phyloP scores from a whole-genome alignment of 2,888 invertebrate species.

The Polyommatus iphigenia region DNA sequence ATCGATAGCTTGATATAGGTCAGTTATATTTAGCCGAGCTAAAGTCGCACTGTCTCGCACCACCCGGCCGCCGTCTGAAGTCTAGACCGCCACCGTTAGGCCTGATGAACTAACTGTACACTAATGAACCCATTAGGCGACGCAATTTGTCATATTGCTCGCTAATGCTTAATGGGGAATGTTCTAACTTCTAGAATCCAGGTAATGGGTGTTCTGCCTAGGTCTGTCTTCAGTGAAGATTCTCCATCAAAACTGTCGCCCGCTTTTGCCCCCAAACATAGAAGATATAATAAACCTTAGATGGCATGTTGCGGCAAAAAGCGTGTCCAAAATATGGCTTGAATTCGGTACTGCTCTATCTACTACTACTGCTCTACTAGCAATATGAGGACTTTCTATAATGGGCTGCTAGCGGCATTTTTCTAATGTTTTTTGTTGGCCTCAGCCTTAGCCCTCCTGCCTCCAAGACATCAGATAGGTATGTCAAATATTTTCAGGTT shows the following conservation, averaged over 20 bases:
- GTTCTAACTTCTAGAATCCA: not conserved
- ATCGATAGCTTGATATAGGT: conserved; percentile 6
- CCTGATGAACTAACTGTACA: conserved; percentile 4
- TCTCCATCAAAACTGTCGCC: not conserved
- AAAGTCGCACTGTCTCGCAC: not conserved
- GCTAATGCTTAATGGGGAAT: not conserved
- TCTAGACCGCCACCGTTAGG: conserved; percentile 7
- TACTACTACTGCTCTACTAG: too few species aligned
- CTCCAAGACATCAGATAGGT: not conserved
- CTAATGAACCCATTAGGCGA: not conserved
- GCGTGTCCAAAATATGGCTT: too few species aligned
- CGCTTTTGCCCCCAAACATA: not conserved
- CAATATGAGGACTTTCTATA: too few species aligned
- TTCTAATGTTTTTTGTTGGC: too few species aligned
- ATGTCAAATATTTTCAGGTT: not conserved
- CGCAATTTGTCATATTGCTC: not conserved
- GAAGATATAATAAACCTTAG: too few species aligned
- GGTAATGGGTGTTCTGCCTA: not conserved
- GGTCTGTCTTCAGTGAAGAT: not conserved
- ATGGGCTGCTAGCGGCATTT: too few species aligned
- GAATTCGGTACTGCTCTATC: too few species aligned
- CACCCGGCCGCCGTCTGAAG: conserved; percentile 1
- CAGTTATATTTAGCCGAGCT: conserved; percentile 11
- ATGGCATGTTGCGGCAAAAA: too few species aligned
- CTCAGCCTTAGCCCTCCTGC: too few species aligned